A percentile compares a stretch with the other conserved stretches of the same genome.
Evolutionary conservation across 2,797 vertebrate genomes (phyloP).

Genomic region (Rhinophrynus dorsalis): DNA sequence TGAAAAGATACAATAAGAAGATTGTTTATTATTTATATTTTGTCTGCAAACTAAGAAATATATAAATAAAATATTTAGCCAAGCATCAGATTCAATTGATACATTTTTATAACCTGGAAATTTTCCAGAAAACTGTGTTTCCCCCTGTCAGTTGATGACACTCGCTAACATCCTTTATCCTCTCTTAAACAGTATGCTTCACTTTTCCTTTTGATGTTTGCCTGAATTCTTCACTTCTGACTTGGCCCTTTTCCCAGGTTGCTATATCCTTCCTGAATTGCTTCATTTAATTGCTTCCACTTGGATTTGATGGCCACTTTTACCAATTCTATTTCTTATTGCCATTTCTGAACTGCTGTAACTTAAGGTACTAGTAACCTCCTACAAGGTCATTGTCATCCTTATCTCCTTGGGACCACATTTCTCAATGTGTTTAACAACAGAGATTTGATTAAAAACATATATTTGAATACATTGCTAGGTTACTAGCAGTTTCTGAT

Average conservation of each 20-base stretch:
- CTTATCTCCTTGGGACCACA: conserved; percentile 51
- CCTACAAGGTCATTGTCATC: conserved; percentile 58
- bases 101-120: conserved; percentile 28
- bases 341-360: conserved; percentile 57
- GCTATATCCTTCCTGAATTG: conserved; percentile 50
- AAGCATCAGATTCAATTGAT: conserved; percentile 1
- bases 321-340: conserved; percentile 58
- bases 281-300: conserved; percentile 64
- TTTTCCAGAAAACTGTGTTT: conserved; percentile 42
- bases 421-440: conserved; percentile 14
- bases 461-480: too few relatives aligned
- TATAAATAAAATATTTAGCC: too few relatives aligned
- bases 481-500: too few relatives aligned
- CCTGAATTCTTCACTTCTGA: conserved; percentile 54
- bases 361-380: conserved; percentile 56
- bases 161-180: conserved; percentile 48
- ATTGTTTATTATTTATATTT: too few relatives aligned
- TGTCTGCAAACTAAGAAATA: too few relatives aligned
- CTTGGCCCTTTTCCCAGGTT: conserved; percentile 66
- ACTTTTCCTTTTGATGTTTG: conserved; percentile 49
- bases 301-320: conserved; percentile 62
- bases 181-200: conserved; percentile 40
- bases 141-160: conserved; percentile 45
- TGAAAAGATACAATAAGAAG: too few relatives aligned
- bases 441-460: too few relatives aligned